Conservation (phyloP, 2,113 vertebrate species). For the Harpagus bidentatus region DNA sequence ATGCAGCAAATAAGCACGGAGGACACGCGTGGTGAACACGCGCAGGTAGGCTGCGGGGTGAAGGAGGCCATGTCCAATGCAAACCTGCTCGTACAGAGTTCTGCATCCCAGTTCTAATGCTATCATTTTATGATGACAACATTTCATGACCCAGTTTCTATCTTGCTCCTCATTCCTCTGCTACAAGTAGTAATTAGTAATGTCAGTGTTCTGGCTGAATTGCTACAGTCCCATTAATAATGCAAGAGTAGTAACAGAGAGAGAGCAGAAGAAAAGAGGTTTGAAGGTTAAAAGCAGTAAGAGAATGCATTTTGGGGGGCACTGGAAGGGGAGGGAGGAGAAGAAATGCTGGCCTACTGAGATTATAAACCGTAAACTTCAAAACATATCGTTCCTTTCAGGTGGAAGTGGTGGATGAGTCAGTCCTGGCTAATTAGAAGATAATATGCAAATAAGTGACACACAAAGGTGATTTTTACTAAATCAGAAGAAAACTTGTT, state of each 20-base stretch:
- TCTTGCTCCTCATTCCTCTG: slow-evolving; percentile 18
- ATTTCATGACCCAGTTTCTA: slow-evolving; percentile 35
- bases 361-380: slow-evolving; percentile 1
- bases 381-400: not conserved
- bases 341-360: not conserved
- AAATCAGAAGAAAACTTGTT: not conserved
- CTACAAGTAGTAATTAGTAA: slow-evolving; percentile 59
- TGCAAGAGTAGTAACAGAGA: slow-evolving; percentile 55
- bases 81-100: not conserved
- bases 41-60: not conserved
- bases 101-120: not conserved
- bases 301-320: not conserved
- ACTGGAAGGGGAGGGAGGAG: not conserved
- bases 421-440: not conserved
- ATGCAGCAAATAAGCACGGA: not conserved
- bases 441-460: slow-evolving; percentile 35
- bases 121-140: not conserved
- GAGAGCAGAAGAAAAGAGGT: slow-evolving; percentile 10
- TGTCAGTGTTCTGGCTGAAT: slow-evolving; percentile 53
- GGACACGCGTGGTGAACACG: rapidly evolving
- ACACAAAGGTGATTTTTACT: slow-evolving; percentile 17
- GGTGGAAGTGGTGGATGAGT: not conserved
- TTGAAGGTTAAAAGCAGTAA: slow-evolving; percentile 73
- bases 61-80: not conserved
- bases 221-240: slow-evolving; percentile 66